Evolutionary conservation across 1,140 invertebrate genomes (phyloP).

Genomic region (Drosophila watanabei): DNA sequence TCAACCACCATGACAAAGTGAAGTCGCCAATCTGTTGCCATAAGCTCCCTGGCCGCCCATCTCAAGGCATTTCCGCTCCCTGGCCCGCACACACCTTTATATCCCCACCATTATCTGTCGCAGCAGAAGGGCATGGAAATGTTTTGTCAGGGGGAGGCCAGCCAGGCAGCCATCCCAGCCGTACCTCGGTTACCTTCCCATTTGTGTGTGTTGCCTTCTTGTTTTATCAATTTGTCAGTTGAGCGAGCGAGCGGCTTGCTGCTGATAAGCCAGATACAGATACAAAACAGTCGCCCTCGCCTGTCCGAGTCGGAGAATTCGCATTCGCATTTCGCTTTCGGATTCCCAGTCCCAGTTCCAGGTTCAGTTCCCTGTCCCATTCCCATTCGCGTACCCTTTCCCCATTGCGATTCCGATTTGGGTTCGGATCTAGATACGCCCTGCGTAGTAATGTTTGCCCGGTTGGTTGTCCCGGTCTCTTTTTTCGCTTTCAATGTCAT

Average conservation of each 20-base stretch:
- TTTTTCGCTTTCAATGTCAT: constrained; percentile 61
- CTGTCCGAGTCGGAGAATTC: constrained; percentile 21
- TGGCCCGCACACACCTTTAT: constrained; percentile 23
- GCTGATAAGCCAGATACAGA: constrained; percentile 78
- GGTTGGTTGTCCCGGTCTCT: constrained; percentile 33
- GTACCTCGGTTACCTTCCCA: constrained; percentile 10
- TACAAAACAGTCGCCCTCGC: constrained; percentile 36
- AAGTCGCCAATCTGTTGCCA: constrained; percentile 27
- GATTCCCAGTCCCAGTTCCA: background rate
- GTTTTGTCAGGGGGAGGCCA: constrained; percentile 23
- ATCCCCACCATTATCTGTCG: constrained; percentile 20
- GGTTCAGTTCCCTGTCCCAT: background rate
- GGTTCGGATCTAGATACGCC: constrained; percentile 28
- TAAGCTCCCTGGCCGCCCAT: constrained; percentile 14
- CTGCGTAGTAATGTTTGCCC: constrained; percentile 48
- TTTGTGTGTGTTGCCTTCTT: constrained; percentile 29
- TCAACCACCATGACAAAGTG: background rate
- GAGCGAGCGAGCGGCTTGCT: constrained; percentile 52
- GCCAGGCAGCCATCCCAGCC: background rate
- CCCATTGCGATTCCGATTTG: constrained; percentile 7
- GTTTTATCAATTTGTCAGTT: constrained; percentile 76
- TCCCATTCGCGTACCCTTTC: constrained; percentile 3
- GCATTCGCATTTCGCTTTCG: constrained; percentile 16
- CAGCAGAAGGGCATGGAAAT: constrained; percentile 41
- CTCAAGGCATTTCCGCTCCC: constrained; percentile 38